Base-by-base conservation (phyloP, 2,797 vertebrate genomes). In the Apogon talboti region DNA sequence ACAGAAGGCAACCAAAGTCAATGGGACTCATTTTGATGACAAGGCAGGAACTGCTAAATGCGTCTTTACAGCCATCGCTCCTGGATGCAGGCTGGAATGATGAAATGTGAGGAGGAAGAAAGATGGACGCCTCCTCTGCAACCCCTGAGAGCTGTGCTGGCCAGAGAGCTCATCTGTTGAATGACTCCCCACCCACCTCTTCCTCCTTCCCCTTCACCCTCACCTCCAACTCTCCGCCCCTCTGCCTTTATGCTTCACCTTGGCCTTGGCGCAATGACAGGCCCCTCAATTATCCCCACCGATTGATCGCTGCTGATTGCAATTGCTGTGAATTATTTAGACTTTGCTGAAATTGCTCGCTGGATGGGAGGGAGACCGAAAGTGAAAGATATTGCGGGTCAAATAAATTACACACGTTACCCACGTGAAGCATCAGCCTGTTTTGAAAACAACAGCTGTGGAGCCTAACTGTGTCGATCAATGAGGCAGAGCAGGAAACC, bases 291-390 rank as follows among this genome's bases (percentile, higher is more conserved):
- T 90, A 91, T 90, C 78, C 69, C 71, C 66, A 9, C 73, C 75
- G 46, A 92, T 90, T 89, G 89, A 92, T 91, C 76, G 79, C 74
- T 30, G 81, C 83, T 87, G 88, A 88, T 92, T 92, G 86, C 85
- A 76, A 84, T 90, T 85, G 84, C 75, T 7, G 78, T 90, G 81
- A 91, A 89, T 89, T 85, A 92, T 93, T 93, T 88, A 90, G 85
- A 85, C 85, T 80, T 85, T 56, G 71, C 83, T 76, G 87, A 87
- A 87, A 82, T 77, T 71, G 70, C 80, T 79, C 56, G 8, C 54
- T 61, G 28, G 78, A 81, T 44, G 48, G 63, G 59, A 66, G 67
- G 46, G 38, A 30, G 55, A 33, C 44, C 4, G n/a, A 65, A 59
- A 57, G 66, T 62, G 50, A 48, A 24, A 64, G 74, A 68, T 65